A percentile compares a stretch with the other conserved stretches of the same genome.
Evolutionary conservation across 2,797 vertebrate genomes (phyloP).

Genomic region (Leptatherina wallacei): DNA sequence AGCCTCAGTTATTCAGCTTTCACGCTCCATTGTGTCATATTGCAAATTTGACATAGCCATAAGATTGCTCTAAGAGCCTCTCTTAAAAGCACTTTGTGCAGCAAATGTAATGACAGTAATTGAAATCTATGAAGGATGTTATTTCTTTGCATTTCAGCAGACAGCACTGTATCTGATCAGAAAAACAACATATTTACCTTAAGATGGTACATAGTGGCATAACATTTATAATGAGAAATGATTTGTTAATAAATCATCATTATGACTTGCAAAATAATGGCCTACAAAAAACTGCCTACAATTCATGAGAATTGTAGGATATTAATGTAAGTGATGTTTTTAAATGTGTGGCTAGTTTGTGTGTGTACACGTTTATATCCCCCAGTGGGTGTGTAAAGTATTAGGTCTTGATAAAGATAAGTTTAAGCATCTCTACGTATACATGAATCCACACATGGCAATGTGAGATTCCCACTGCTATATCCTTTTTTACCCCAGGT

Average conservation of each 20-base stretch:
- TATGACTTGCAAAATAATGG: too few relatives aligned
- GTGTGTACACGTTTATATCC: too few relatives aligned
- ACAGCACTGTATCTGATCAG: constrained; percentile 14
- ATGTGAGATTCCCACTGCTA: constrained; percentile 1
- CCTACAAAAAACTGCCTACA: too few relatives aligned
- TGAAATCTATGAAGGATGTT: constrained; percentile 22
- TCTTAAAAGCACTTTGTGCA: constrained; percentile 33
- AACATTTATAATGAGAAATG: not conserved
- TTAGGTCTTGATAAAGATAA: constrained; percentile 58
- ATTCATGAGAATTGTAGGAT: too few relatives aligned
- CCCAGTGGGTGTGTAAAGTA: constrained; percentile 21
- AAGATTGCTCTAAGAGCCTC: constrained; percentile 9
- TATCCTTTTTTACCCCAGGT: constrained; percentile 11
- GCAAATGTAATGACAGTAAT: constrained; percentile 22
- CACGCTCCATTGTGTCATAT: constrained; percentile 47
- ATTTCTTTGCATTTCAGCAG: constrained; percentile 18
- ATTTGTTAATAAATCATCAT: not conserved
- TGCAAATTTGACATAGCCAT: constrained; percentile 23
- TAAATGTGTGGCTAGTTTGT: not conserved
- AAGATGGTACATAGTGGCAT: not conserved
- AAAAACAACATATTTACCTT: not conserved
- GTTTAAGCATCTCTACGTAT: constrained; percentile 37
- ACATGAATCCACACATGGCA: constrained; percentile 37
- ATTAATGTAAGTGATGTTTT: not conserved
- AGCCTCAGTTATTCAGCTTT: constrained; percentile 62